Evolutionary conservation across 1,140 invertebrate species (phyloP).

Genomic region (Monochamus saltuarius): DNA sequence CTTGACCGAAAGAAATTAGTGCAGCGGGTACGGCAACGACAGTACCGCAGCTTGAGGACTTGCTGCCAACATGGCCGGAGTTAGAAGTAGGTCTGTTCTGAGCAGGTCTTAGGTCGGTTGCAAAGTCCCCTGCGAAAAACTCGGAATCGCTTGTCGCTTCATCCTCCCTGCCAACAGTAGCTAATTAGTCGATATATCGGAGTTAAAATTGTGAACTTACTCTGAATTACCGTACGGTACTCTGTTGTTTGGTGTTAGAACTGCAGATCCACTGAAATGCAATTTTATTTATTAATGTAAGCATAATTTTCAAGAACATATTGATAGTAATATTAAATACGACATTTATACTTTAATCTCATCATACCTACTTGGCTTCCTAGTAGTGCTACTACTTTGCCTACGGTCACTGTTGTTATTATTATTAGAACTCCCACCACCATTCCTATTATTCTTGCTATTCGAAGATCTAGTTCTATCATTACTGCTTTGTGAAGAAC

Average conservation of each 20-base stretch:
- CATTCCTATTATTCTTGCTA: neutral
- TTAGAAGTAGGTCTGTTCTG: constrained; percentile 22
- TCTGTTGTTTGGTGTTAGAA: constrained; percentile 4
- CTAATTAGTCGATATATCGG: constrained; percentile 1
- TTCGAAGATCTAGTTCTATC: neutral
- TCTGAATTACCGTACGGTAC: no score
- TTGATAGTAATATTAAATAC: no score
- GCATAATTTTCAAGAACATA: no score
- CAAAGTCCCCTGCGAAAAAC: constrained; percentile 41
- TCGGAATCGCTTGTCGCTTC: constrained; percentile 29
- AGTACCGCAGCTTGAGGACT: constrained; percentile 31
- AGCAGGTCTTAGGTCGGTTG: constrained; percentile 1
- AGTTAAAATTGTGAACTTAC: no score
- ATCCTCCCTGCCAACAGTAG: neutral
- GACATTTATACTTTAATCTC: no score
- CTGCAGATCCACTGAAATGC: no score
- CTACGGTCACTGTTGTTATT: no score
- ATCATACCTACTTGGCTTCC: neutral
- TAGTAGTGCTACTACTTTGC: neutral
- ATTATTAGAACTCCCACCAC: no score
- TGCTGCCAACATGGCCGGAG: constrained; percentile 7
- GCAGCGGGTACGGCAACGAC: constrained; percentile 27
- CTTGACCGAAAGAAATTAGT: constrained; percentile 38
- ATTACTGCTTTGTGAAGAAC: neutral
- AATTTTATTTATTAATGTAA: no score